Evolutionary conservation across 2,888 invertebrate genomes (phyloP).

Genomic region (Callosobruchus maculatus): DNA sequence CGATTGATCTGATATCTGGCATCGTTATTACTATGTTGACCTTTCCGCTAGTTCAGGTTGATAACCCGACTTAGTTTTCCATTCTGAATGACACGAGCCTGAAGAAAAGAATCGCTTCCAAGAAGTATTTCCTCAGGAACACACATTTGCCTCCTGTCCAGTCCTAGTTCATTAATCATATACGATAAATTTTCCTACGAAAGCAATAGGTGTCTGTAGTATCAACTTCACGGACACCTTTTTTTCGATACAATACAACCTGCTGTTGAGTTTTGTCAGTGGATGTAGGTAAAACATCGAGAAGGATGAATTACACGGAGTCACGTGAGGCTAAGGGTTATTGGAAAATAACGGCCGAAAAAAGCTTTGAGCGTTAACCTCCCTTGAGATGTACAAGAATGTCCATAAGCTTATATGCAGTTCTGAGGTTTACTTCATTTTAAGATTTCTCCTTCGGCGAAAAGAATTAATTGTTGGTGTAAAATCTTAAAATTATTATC

Average conservation of each 20-base stretch:
- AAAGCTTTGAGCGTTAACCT: too few species aligned
- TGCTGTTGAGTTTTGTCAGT: not conserved
- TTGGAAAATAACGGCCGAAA: not conserved
- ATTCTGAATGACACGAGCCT: not conserved
- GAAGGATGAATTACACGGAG: not conserved
- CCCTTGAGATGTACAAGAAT: too few species aligned
- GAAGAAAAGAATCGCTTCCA: not conserved
- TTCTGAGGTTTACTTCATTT: too few species aligned
- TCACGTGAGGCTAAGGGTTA: not conserved
- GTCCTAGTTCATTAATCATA: not conserved
- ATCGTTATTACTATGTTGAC: too few species aligned
- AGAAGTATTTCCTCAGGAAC: not conserved
- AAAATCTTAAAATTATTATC: too few species aligned
- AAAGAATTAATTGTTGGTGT: too few species aligned
- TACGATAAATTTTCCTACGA: not conserved
- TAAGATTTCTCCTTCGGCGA: too few species aligned
- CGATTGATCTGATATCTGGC: too few species aligned
- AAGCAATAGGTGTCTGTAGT: not conserved
- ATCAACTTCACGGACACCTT: not conserved
- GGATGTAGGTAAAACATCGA: not conserved
- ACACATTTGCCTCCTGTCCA: not conserved
- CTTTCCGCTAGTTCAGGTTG: not conserved
- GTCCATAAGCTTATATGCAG: too few species aligned
- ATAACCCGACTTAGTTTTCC: not conserved
- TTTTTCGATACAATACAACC: not conserved